Evolutionary conservation across 2,113 vertebrate genomes (phyloP), one percentile per base, ranked within the genome.

Genomic region (Elachura formosa): DNA sequence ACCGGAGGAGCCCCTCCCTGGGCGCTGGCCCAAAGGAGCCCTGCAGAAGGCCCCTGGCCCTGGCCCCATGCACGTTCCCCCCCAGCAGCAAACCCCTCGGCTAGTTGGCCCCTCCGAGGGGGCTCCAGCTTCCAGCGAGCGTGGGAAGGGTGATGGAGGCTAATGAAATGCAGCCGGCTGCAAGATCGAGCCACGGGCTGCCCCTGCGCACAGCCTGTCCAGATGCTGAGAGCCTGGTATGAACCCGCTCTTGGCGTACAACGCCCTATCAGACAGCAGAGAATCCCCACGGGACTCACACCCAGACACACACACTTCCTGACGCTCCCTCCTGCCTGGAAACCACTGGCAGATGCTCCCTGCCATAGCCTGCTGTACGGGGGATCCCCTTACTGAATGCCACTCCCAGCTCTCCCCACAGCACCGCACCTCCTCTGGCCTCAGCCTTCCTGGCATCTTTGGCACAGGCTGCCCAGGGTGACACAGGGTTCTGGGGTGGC

Each of bases 1-100:
- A 80, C 84, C 54, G 29, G 74, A 94, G 95, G 84, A 96, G 93
- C 96, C 95, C 96, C 96, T 96, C 95, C 96, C 96, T 94, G 92
- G 96, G 93, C 90, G 23, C 93, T 79, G 82, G 90, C 95, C 93
- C 96, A 96, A 88, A 92, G 89, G 94, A 95, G 89, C 89, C 74
- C 43, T n/a, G 54, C 61, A 24, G 52, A 94, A 92, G 95, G 87
- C 92, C 94, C 88, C 82, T 87, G 76, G 88, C 80, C 72, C 91
- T 14, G 84, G 93, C 94, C 93, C 69, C 95, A 89, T 45, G 74
- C 73, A 48, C 5, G 2, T 63, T 67, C 58, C 54, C 76, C 84
- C 34, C 43, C 59, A 67, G 64, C 73, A 89, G 89, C 91, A 91
- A 85, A 74, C 21, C 51, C 81, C 74, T 93, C 11, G 0, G 69